Evolutionary conservation across 2,113 vertebrate species (phyloP).

Genomic region (Hyla sarda): DNA sequence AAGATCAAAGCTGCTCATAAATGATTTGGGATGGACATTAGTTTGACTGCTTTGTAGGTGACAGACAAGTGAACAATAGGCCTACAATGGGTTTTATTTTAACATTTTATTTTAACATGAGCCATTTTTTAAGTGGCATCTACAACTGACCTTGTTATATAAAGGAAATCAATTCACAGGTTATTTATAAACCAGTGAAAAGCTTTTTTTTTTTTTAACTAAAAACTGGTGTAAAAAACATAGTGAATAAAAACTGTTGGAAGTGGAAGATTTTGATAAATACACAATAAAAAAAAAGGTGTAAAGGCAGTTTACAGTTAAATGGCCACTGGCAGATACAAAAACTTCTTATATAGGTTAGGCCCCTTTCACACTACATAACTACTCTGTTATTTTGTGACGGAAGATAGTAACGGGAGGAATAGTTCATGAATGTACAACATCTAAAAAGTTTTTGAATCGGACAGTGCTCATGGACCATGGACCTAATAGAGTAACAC

Average conservation of each 20-base stretch:
- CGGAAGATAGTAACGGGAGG: too few species aligned
- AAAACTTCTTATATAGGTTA: too few species aligned
- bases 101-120: not conserved
- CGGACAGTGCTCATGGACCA: too few species aligned
- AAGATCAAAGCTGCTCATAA: not conserved
- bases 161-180: not conserved
- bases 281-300: constrained; percentile 6
- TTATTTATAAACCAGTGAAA: constrained; percentile 10
- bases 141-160: not conserved
- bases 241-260: not conserved
- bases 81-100: not conserved
- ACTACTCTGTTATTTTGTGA: too few species aligned
- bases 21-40: not conserved
- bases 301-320: not conserved
- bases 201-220: constrained; percentile 10
- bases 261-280: not conserved
- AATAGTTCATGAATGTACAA: too few species aligned
- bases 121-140: not conserved
- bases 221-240: constrained; percentile 15
- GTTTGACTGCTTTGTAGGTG: not conserved
- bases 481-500: too few species aligned
- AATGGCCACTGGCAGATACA: too few species aligned
- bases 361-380: too few species aligned
- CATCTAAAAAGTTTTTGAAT: too few species aligned
- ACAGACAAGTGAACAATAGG: not conserved